Percentiles rank a stretch among this genome's conserved stretches.
These are phyloP conservation scores for Addax nasomaculatus DNA, from an alignment of 2,113 vertebrate genomes.

Conservation along the genomic window DNA sequence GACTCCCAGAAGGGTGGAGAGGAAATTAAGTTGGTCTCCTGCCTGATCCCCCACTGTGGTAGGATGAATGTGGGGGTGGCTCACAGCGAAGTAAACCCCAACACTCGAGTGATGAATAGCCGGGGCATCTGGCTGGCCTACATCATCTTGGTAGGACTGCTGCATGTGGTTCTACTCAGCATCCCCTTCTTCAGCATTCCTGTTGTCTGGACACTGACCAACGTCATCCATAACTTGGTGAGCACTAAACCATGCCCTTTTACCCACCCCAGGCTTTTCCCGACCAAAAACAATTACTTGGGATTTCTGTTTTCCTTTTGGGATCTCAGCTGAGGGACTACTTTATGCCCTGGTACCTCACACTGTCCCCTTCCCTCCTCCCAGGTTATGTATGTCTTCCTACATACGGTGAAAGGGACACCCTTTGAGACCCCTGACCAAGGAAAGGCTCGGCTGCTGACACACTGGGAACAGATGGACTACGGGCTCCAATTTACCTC, in stretches of 20 bases:
- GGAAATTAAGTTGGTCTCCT: conserved; percentile 36
- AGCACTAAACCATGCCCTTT: conserved; percentile 64
- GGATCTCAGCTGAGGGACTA: background rate
- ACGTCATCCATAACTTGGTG: conserved; percentile 96
- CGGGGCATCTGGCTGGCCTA: conserved; percentile 95
- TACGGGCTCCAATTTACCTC: conserved; percentile 93
- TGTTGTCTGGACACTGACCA: conserved; percentile 95
- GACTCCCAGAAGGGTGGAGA: background rate
- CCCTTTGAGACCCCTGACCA: conserved; percentile 96
- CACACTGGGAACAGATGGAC: conserved; percentile 97
- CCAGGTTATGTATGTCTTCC: conserved; percentile 93
- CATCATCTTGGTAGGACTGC: conserved; percentile 85
- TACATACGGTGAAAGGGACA: conserved; percentile 94
- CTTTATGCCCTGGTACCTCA: background rate
- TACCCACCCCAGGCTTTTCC: background rate
- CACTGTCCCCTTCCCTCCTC: background rate
- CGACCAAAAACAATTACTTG: background rate
- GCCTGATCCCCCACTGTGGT: conserved; percentile 43
- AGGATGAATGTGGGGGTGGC: conserved; percentile 97
- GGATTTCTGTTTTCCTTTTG: conserved; percentile 1
- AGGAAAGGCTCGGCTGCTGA: conserved; percentile 92
- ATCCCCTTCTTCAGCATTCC: conserved; percentile 94
- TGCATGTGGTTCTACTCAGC: conserved; percentile 92
- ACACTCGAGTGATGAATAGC: conserved; percentile 95
- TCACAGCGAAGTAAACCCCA: conserved; percentile 97